Conservation (phyloP, 2,797 vertebrate genomes). For the Hemitrygon akajei region DNA sequence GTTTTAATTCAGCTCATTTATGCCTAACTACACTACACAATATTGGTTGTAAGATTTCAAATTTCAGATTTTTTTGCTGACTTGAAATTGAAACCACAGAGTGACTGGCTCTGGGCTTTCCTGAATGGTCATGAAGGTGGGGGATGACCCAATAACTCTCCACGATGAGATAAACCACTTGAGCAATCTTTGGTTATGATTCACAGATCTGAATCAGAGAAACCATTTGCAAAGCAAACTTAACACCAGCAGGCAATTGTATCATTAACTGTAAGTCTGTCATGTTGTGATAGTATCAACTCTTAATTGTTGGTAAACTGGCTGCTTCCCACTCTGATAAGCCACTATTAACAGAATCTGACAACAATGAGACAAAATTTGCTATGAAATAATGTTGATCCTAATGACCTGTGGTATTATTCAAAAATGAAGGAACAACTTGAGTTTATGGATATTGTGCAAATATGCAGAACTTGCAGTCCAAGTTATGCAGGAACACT, state of each 20-base stretch:
- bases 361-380: background rate
- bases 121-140: background rate
- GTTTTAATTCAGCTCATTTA: background rate
- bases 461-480: background rate
- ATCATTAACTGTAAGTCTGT: background rate
- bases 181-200: background rate
- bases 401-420: background rate
- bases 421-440: background rate
- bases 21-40: background rate
- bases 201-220: background rate
- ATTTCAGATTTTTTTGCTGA: background rate
- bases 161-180: background rate
- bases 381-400: background rate
- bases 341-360: background rate
- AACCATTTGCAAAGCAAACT: background rate
- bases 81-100: background rate
- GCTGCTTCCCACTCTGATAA: background rate
- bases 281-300: background rate
- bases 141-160: background rate
- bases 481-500: background rate
- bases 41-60: background rate
- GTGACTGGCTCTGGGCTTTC: slow-evolving; percentile 6
- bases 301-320: background rate
- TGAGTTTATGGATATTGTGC: background rate
- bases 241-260: background rate